A percentile compares a stretch with the other conserved stretches of the same genome.
phyloP scores from a whole-genome alignment of 1,140 invertebrate genomes.

The Lamellibrachia luymesi region DNA sequence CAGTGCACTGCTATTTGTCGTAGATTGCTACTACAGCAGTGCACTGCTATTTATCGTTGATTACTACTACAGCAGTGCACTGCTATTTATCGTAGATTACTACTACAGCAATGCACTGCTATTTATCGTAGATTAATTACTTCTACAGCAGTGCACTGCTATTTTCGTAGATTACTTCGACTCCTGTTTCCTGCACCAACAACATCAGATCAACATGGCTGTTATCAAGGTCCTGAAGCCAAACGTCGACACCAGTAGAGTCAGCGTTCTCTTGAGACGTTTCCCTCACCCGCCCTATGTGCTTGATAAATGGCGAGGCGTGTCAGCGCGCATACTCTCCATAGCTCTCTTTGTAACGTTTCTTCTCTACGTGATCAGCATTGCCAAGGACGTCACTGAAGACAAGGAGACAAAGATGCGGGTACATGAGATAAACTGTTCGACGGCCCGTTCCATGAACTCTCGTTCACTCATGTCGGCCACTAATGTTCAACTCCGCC shows the following conservation, averaged over 20 bases:
- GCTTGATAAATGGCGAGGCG: neutral
- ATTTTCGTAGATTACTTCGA: neutral
- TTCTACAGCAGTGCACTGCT: neutral
- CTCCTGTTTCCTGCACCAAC: neutral
- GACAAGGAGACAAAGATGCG: neutral
- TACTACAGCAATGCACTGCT: neutral
- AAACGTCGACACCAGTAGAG: neutral
- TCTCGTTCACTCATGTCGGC: too few relatives aligned
- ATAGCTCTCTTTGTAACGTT: neutral
- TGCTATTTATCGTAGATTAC: neutral
- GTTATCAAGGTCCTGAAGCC: neutral
- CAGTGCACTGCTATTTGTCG: neutral
- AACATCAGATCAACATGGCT: neutral
- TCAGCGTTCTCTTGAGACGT: neutral
- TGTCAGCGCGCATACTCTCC: neutral
- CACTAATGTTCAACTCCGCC: too few relatives aligned
- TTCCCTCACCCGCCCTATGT: neutral
- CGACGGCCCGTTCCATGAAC: too few relatives aligned
- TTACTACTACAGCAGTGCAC: neutral
- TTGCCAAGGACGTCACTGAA: neutral
- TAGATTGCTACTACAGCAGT: neutral
- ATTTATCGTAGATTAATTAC: neutral
- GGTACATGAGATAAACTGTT: neutral
- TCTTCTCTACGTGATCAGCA: neutral
- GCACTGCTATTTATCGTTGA: neutral